Evolutionary conservation across 2,888 invertebrate genomes (phyloP).

Genomic region (Aspidiotus rigidus): DNA sequence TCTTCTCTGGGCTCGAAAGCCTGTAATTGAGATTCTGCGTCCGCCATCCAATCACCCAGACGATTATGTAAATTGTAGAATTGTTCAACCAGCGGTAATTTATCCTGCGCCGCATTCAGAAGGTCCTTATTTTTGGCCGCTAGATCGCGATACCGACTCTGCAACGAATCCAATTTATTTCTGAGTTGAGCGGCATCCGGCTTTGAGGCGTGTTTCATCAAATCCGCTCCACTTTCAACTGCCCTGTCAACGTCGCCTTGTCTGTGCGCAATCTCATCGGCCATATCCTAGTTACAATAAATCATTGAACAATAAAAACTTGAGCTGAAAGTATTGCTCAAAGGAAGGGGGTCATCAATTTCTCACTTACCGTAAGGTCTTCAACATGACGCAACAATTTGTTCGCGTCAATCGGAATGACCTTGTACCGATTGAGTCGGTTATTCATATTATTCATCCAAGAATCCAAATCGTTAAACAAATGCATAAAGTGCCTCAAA

Average conservation of each 20-base stretch:
- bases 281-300: slow-evolving; percentile 53
- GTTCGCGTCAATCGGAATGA: slow-evolving; percentile 82
- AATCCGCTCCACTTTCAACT: slow-evolving; percentile 79
- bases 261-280: slow-evolving; percentile 78
- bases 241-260: slow-evolving; percentile 83
- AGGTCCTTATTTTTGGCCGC: slow-evolving; percentile 73
- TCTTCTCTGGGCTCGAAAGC: slow-evolving; percentile 81
- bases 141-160: slow-evolving; percentile 77
- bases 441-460: slow-evolving; percentile 92
- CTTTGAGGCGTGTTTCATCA: slow-evolving; percentile 90
- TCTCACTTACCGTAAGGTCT: slow-evolving; percentile 60
- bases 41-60: slow-evolving; percentile 88
- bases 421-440: slow-evolving; percentile 65
- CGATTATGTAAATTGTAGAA: slow-evolving; percentile 83
- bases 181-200: slow-evolving; percentile 89
- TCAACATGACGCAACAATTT: slow-evolving; percentile 87
- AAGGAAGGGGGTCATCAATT: background rate
- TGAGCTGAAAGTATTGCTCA: background rate
- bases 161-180: slow-evolving; percentile 83
- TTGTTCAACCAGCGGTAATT: slow-evolving; percentile 85
- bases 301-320: background rate
- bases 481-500: slow-evolving; percentile 77
- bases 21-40: slow-evolving; percentile 77
- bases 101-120: slow-evolving; percentile 65
- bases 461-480: slow-evolving; percentile 80